Base-by-base conservation (phyloP, 2,797 vertebrate species). In the Otus scops region DNA sequence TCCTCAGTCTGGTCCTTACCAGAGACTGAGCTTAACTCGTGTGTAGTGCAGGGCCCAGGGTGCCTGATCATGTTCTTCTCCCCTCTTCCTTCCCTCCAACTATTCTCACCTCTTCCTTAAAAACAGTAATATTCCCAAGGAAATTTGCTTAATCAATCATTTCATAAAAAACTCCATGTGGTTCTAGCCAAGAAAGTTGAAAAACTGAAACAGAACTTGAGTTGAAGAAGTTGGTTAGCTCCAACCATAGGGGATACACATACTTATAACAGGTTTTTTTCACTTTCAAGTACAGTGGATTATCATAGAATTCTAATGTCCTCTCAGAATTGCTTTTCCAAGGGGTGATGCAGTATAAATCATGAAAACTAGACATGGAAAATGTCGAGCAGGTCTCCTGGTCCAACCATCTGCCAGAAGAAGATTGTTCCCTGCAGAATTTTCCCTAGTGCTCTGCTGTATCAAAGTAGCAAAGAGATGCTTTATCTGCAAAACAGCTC, bases 401-500 rank as follows among this genome's bases (percentile, higher is more conserved):
- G 74, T 91, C 93, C 90, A 89, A 38, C 90, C 78, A 65, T 94
- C 81, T 64, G 90, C 88, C 88, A 85, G 43, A 30, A 92, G 79
- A 73, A 93, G 84, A 97, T 95, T 94, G 92, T 80, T 95, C 94
- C 94, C 95, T 89, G 88, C 60, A 87, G 94, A 95, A 80, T 95
- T 91, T 95, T 43, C 71, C 81, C 81, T 73, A 41, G 34, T 77
- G 76, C 43, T 87, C 51, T 79, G 67, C 63, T 73, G 53, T 77
- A 79, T 60, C 43, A 57, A 83, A 88, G 45, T 24, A 93, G 41
- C 59, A 87, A 45, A 48, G 93, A 74, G 85, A 85, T 74, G 60
- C 53, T 93, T 96, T 92, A 94, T 83, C 86, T 94, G 77, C 77
- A 96, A 73, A 92, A 80, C 78, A 95, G 64, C 50, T 83, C 90